Evolutionary conservation across 2,888 invertebrate genomes (phyloP).

Genomic region (Rhamnusium bicolor): DNA sequence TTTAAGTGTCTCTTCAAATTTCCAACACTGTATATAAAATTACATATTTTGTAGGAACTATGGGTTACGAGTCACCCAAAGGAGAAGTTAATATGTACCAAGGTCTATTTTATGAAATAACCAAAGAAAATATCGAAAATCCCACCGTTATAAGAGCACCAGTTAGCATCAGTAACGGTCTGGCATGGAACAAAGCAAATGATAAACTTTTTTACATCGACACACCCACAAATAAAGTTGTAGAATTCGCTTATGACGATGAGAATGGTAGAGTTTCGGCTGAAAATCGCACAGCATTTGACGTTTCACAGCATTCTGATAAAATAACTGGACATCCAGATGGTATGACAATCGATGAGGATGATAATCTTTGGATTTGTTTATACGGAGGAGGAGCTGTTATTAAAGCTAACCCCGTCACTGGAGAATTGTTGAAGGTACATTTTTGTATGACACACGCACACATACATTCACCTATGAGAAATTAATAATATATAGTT

Average conservation of each 20-base stretch:
- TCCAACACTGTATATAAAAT: not conserved
- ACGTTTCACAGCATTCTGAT: constrained; percentile 44
- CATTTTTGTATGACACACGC: too few relatives aligned
- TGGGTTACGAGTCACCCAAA: constrained; percentile 74
- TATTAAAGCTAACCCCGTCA: constrained; percentile 71
- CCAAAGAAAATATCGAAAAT: constrained; percentile 63
- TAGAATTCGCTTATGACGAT: constrained; percentile 80
- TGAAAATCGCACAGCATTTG: constrained; percentile 46
- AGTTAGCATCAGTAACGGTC: constrained; percentile 84
- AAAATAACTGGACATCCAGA: constrained; percentile 57
- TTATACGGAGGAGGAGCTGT: constrained; percentile 78
- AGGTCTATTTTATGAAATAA: constrained; percentile 76
- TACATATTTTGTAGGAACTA: constrained; percentile 73
- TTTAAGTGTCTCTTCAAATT: too few relatives aligned
- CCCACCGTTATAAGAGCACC: constrained; percentile 64
- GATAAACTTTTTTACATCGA: constrained; percentile 86
- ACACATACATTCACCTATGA: too few relatives aligned
- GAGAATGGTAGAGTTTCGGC: constrained; percentile 72
- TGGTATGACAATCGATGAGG: constrained; percentile 83
- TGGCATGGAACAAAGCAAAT: constrained; percentile 83
- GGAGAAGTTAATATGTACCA: constrained; percentile 68
- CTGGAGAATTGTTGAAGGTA: constrained; percentile 70
- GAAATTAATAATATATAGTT: too few relatives aligned
- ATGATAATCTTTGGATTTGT: constrained; percentile 86
- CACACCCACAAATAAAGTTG: constrained; percentile 78